phyloP scores from a whole-genome alignment of 2,888 invertebrate species.

The Patella depressa region DNA sequence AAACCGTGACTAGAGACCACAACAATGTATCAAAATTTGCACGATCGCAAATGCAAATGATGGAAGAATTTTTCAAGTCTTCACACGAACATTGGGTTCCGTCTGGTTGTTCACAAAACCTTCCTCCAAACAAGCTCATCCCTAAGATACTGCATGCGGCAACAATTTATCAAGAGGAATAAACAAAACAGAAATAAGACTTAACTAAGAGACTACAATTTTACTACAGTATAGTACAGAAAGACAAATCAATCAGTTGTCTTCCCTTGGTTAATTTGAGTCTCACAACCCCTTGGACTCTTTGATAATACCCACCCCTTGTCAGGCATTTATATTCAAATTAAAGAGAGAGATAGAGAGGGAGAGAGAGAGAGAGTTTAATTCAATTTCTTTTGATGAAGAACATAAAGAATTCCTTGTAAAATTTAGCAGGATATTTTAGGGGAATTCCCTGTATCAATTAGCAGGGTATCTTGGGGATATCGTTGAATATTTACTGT shows the following conservation, averaged over 20 bases:
- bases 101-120: slow-evolving; percentile 92
- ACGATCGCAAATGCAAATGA: slow-evolving; percentile 71
- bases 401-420: too few species aligned
- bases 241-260: background rate
- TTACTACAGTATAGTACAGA: background rate
- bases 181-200: slow-evolving; percentile 18
- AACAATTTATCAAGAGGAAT: slow-evolving; percentile 29
- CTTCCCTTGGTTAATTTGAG: too few species aligned
- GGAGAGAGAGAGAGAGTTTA: too few species aligned
- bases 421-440: too few species aligned
- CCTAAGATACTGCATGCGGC: slow-evolving; percentile 95
- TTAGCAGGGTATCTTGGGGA: too few species aligned
- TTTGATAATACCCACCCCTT: too few species aligned
- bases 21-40: slow-evolving; percentile 74
- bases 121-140: slow-evolving; percentile 99
- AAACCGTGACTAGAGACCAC: slow-evolving; percentile 74
- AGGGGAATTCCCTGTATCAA: too few species aligned
- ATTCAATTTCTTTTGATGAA: too few species aligned
- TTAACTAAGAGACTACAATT: background rate
- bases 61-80: slow-evolving; percentile 79
- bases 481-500: too few species aligned
- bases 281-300: too few species aligned
- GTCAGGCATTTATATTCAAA: too few species aligned
- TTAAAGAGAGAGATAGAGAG: too few species aligned
- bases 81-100: slow-evolving; percentile 84